Base-by-base conservation (phyloP, 2,113 vertebrate genomes). In the Semnornis frantzii region DNA sequence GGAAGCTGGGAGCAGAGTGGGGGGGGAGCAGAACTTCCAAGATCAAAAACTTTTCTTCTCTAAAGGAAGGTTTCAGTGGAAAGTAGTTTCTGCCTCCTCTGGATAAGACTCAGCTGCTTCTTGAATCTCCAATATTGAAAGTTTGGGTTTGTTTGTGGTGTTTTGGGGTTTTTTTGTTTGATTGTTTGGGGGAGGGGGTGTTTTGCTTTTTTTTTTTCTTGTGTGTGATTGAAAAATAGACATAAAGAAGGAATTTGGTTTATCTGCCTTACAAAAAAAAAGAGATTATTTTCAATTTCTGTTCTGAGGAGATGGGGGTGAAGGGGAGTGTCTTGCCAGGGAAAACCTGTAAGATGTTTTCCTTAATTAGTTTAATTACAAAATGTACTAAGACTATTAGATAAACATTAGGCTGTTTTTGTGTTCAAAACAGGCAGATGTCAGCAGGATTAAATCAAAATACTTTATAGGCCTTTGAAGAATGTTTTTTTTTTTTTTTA, bases 351-450 rank as follows among this genome's bases (percentile, higher is more conserved):
- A 92, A 95, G 86, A 95, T 89, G 81, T 97, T 96, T 95, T 96
- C 89, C 87, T 91, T 97, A 97, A 97, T 97, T 97, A 96, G 96
- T 97, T 97, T 97, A 95, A 97, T 97, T 97, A 96, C 91, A 95
- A 92, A 95, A 93, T 93, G 90, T 64, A 92, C 89, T 96, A 97
- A 97, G 95, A 95, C 94, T 95, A 95, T 97, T 96, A 96, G 89
- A 87, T 89, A 93, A 96, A 95, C 85, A 93, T 97, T 96, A 95
- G 96, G 82, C 93, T 96, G 94, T 78, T 96, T 96, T 96, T 1
- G 1, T 77, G 77, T 95, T 95, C 91, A 90, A 97, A 97, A 97
- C 88, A 92, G 88, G 82, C 97, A 97, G 97, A 97, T 97, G 96
- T 96, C 91, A 95, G 90, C 48, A 87, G 96, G 96, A 97, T 97